Conservation (phyloP, 2,888 invertebrate species). For the Apomyelois bistriatella region DNA sequence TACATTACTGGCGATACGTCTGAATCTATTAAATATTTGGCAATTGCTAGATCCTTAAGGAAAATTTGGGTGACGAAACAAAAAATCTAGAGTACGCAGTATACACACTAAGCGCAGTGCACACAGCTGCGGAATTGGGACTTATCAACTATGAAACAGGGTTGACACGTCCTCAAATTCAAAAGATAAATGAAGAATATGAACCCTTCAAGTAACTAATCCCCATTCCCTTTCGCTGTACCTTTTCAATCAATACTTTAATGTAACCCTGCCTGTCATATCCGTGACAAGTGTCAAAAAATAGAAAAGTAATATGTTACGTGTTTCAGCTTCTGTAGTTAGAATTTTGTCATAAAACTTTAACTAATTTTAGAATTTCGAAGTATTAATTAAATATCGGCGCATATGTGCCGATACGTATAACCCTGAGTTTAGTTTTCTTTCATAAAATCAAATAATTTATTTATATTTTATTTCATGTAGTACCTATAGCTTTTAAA, state of each 20-base stretch:
- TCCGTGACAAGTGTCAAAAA: background rate
- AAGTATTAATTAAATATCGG: no score
- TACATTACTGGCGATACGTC: no score
- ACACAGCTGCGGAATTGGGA: background rate
- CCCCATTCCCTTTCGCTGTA: background rate
- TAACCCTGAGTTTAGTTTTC: background rate
- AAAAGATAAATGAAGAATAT: background rate
- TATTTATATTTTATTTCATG: no score
- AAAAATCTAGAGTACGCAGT: no score
- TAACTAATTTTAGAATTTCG: background rate
- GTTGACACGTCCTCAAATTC: background rate
- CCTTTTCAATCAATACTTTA: background rate
- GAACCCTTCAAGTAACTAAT: conserved; percentile 1
- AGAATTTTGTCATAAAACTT: background rate
- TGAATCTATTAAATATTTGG: no score
- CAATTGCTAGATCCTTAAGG: no score
- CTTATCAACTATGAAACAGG: background rate
- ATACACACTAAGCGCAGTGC: no score
- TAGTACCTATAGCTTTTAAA: no score
- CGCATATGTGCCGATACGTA: no score
- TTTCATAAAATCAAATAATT: no score
- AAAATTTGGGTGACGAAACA: no score
- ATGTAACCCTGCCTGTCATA: background rate
- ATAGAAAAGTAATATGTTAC: conserved; percentile 1
- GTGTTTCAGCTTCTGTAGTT: conserved; percentile 1